Conservation (phyloP, 2,888 invertebrate species). For the Scaptomyza flava region DNA sequence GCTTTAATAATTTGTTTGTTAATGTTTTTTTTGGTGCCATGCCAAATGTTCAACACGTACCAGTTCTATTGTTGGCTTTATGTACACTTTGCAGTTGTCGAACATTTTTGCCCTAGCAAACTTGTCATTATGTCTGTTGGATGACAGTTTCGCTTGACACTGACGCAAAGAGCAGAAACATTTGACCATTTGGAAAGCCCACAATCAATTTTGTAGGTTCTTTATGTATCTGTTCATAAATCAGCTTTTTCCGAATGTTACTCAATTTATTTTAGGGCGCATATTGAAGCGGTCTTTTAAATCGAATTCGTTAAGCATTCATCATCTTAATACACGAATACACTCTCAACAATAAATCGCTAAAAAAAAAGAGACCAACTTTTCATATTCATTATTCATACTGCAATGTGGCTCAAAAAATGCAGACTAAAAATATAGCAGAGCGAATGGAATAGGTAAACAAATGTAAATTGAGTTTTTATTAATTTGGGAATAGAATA, state of each 20-base stretch:
- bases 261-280: slow-evolving; percentile 25
- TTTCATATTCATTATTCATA: too few relatives aligned
- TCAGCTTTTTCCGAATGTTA: slow-evolving; percentile 39
- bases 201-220: slow-evolving; percentile 38
- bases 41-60: slow-evolving; percentile 75
- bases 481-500: background rate
- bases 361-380: background rate
- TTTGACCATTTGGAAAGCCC: slow-evolving; percentile 5
- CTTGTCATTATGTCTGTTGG: slow-evolving; percentile 64
- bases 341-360: slow-evolving; percentile 1
- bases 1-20: background rate
- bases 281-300: background rate
- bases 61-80: slow-evolving; percentile 41
- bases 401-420: too few relatives aligned
- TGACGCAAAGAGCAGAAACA: background rate
- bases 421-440: too few relatives aligned
- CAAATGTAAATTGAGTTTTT: background rate
- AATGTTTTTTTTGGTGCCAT: slow-evolving; percentile 39
- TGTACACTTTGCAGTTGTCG: slow-evolving; percentile 10
- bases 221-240: slow-evolving; percentile 27
- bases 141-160: slow-evolving; percentile 66
- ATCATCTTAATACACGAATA: slow-evolving; percentile 28
- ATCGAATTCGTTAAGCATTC: slow-evolving; percentile 23
- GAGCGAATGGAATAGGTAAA: background rate
- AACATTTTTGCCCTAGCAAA: slow-evolving; percentile 31